A percentile compares a stretch with the other conserved stretches of the same genome.
These are phyloP conservation scores for Seira musarum DNA, from an alignment of 2,888 invertebrate genomes.

Conservation along the genomic window DNA sequence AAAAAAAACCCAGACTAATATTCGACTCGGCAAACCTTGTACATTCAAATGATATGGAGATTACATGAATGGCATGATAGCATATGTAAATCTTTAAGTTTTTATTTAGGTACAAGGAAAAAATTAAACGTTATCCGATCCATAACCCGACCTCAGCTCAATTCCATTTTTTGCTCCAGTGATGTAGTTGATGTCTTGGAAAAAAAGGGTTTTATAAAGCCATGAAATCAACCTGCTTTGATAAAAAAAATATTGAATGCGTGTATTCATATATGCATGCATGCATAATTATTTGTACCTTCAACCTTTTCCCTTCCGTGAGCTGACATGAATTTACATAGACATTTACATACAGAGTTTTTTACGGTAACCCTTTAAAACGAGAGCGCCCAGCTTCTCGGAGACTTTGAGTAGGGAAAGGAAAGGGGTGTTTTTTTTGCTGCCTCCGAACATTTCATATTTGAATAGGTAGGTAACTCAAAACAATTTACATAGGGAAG, in stretches of 20 bases:
- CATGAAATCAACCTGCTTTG: slow-evolving; percentile 31
- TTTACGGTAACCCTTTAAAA: not conserved
- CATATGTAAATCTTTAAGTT: slow-evolving; percentile 44
- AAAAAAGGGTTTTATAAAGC: slow-evolving; percentile 29
- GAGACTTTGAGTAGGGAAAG: slow-evolving; percentile 1
- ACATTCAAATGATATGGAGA: not conserved
- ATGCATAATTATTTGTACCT: slow-evolving; percentile 40
- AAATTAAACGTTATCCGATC: slow-evolving; percentile 32
- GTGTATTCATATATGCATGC: slow-evolving; percentile 38
- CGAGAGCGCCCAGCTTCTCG: too few species aligned
- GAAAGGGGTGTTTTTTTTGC: slow-evolving; percentile 41
- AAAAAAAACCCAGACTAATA: not conserved
- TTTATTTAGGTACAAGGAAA: too few species aligned
- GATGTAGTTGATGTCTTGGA: slow-evolving; percentile 33
- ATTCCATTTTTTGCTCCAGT: slow-evolving; percentile 21
- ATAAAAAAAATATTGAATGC: slow-evolving; percentile 14
- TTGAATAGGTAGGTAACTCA: too few species aligned
- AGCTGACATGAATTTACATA: not conserved
- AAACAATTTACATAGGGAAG: too few species aligned
- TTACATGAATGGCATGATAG: not conserved
- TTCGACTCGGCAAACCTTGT: slow-evolving; percentile 1
- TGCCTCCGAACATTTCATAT: slow-evolving; percentile 38
- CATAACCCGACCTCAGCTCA: not conserved
- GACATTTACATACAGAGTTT: slow-evolving; percentile 28
- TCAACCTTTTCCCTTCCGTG: not conserved